These are phyloP conservation scores for Anguilla marmorata DNA, from an alignment of 2,797 vertebrate species.

Conservation along the genomic window DNA sequence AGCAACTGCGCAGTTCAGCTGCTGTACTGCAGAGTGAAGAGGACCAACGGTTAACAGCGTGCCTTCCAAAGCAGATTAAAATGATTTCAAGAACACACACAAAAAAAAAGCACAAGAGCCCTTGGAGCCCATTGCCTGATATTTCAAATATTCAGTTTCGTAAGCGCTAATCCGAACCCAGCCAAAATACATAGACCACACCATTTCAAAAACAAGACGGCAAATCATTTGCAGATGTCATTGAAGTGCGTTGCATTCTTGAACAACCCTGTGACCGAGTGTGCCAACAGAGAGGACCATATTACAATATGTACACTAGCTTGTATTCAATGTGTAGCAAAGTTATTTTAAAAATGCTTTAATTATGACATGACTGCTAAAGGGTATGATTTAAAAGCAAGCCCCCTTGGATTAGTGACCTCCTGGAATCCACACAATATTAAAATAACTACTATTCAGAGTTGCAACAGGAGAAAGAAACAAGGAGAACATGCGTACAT, in stretches of 20 bases:
- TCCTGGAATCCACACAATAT: not conserved
- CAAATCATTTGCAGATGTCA: conserved; percentile 31
- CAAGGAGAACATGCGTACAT: not conserved
- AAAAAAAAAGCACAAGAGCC: not conserved
- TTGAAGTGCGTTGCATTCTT: conserved; percentile 26
- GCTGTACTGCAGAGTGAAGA: not conserved
- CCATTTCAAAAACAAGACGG: conserved; percentile 12
- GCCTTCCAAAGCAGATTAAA: not conserved
- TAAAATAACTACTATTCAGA: not conserved
- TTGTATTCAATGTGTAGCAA: not conserved
- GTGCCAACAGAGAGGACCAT: not conserved
- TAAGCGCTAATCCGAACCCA: not conserved
- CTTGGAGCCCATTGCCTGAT: not conserved
- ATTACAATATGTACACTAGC: not conserved
- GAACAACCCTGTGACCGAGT: not conserved
- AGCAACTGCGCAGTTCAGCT: not conserved
- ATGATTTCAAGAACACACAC: not conserved
- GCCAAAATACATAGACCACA: conserved; percentile 23
- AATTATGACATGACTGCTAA: not conserved
- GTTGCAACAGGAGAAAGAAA: not conserved
- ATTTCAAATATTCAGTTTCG: not conserved
- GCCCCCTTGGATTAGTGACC: not conserved
- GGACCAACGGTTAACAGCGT: not conserved
- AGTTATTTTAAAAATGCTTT: not conserved
- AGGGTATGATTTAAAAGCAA: not conserved